Base-by-base conservation (phyloP, 2,888 invertebrate species). In the Drosophila pegasa region DNA sequence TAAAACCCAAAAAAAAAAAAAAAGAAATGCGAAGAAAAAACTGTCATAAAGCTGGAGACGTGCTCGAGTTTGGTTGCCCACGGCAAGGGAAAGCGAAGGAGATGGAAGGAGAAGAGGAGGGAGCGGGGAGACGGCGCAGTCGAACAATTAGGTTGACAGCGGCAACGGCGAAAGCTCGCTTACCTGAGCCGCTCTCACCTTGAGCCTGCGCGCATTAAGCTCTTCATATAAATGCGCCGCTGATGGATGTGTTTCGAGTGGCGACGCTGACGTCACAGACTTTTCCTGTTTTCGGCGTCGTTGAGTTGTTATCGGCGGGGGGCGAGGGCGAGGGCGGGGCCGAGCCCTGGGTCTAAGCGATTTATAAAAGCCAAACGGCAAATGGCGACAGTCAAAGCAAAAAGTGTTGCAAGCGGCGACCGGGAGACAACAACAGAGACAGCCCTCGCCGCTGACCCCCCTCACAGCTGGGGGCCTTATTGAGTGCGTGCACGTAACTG, bases 401-500 rank as follows among this genome's bases (percentile, higher is more conserved):
- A 78, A 83, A 83, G 87, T 83, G 87, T 83, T 87, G 84, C 87
- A 78, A 83, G 87, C 62, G 63, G 74, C 57, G 64, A 66, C 65
- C 45, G 66, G 59, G 58, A 71, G 67, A 72, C 65, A 55, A 57
- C 70, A 58, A 59, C 45, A 71, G 35, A 41, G n/a, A 22, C 33
- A 35, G 20, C 41, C 7, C 29, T 16, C 40, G 12, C 16, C 12
- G 43, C 7, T 10, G 9, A 10, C 14, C 2, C 27, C 16, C 31
- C 35, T n/a, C n/a, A 25, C n/a, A 25, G 10, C 33, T 18, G n/a
- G 35, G 25, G 58, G 65, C 41, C 86, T 86, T 83, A 83, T 86
- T 80, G 81, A 83, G 83, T 86, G 82, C 86, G 82, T 82, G 83
- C 84, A 84, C 84, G 84, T 84, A 87, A 80, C 87, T 85, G 85